Evolutionary conservation across 2,113 vertebrate genomes (phyloP).

Genomic region (Dipodomys spectabilis): DNA sequence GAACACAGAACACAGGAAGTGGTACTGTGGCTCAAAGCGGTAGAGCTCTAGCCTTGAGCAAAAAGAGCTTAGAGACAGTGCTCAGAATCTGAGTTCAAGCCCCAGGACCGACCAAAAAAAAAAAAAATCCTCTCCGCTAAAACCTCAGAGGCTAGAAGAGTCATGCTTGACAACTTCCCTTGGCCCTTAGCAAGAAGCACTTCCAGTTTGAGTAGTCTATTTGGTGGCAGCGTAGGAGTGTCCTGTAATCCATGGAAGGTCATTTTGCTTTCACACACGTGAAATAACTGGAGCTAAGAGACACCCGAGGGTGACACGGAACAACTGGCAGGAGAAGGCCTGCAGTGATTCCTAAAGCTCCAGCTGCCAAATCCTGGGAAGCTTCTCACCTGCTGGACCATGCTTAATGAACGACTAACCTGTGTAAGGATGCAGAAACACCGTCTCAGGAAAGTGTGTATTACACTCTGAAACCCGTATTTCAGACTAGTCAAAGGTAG

Average conservation of each 20-base stretch:
- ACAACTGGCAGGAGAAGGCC: neutral
- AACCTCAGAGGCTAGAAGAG: neutral
- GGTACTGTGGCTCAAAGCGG: too few relatives aligned
- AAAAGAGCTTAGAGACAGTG: too few relatives aligned
- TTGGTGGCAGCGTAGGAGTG: neutral
- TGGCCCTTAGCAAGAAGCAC: neutral
- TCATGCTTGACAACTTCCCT: neutral
- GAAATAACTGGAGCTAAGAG: neutral
- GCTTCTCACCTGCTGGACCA: neutral
- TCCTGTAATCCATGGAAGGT: neutral
- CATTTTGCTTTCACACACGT: constrained; percentile 3
- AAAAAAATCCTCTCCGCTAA: neutral
- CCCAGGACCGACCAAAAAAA: too few relatives aligned
- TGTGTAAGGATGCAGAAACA: neutral
- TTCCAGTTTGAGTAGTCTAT: neutral
- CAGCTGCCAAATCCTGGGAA: constrained; percentile 12
- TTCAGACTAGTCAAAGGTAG: neutral
- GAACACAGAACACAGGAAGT: too few relatives aligned
- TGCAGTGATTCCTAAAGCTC: neutral
- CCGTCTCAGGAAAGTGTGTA: neutral
- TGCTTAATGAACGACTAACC: constrained; percentile 34
- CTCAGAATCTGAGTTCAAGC: too few relatives aligned
- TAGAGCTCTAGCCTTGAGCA: too few relatives aligned
- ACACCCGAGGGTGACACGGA: neutral
- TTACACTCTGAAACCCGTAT: neutral